Evolutionary conservation across 1,140 invertebrate genomes (phyloP), one percentile per base, ranked within the genome.

Genomic region (Formica selysi): DNA sequence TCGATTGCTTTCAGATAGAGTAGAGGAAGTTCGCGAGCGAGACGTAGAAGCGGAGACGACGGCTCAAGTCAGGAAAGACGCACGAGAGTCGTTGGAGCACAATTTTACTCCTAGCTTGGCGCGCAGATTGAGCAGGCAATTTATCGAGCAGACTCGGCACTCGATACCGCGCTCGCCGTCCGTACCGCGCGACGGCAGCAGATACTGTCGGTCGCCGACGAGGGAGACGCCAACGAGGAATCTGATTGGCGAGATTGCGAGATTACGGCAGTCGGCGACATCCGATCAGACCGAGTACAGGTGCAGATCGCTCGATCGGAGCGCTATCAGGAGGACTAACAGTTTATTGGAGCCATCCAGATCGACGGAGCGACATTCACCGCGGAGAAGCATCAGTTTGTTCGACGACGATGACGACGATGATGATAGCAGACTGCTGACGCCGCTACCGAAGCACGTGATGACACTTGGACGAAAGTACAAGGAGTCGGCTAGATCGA

Each of bases 21-120:
- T 90, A 91, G 85, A 90, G 48, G 57, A 68, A 29, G 44, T 38
- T 3, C 54, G 16, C 11, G 36, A 76, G 11, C 76, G 87, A 74
- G 86, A 81, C 54, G 57, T 83, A 79, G 78, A 91, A 85, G 74
- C 85, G 80, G 89, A 90, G 22, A 36, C 64, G 32, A 32, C 61
- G 26, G 48, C 54, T 48, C 76, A 80, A 68, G 79, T 89, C 22
- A 84, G 76, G 22, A 92, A 89, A 73, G 93, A 93, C 48, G 54
- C 90, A 19, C 90, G 91, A 41, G 93, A 93, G 32, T 90, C 90
- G 6, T 44, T 93, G 64, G 92, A 94, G 44, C 92, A 93, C 29
- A 94, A 64, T 61, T 95, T 94, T 67, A 95, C 94, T 29, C 94
- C 94, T 8, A 94, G 93, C 65, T 76, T 95, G 80, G 93, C 95